phyloP scores from a whole-genome alignment of 2,113 vertebrate genomes.

The Nesoenas mayeri region DNA sequence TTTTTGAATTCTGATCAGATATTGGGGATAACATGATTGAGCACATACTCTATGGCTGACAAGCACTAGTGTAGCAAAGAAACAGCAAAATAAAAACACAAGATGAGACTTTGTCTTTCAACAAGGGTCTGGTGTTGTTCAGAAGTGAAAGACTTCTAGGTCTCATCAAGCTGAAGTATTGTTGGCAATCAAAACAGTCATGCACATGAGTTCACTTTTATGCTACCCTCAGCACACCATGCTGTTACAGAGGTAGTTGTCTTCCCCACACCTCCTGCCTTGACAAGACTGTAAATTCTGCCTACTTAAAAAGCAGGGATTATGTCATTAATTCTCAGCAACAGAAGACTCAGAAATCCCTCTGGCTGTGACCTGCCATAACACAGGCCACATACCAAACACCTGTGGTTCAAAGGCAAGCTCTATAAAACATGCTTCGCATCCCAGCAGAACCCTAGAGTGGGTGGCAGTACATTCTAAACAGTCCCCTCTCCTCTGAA shows the following conservation, averaged over 20 bases:
- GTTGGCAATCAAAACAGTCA: background rate
- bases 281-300: background rate
- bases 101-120: background rate
- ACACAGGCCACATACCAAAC: background rate
- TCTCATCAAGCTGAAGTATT: background rate
- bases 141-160: background rate
- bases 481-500: background rate
- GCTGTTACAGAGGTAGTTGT: background rate
- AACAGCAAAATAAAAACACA: background rate
- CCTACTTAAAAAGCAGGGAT: background rate
- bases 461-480: background rate
- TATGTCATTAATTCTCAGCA: background rate
- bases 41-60: background rate
- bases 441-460: background rate
- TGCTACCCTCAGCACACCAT: fast-evolving
- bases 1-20: background rate
- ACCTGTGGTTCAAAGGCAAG: background rate
- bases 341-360: background rate
- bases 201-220: fast-evolving
- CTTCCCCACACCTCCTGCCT: fast-evolving
- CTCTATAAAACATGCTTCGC: background rate
- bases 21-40: background rate
- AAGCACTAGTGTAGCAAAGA: background rate
- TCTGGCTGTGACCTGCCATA: background rate
- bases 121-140: background rate